Evolutionary conservation across 2,888 invertebrate genomes (phyloP).

Genomic region (Hirudinaria manillensis): DNA sequence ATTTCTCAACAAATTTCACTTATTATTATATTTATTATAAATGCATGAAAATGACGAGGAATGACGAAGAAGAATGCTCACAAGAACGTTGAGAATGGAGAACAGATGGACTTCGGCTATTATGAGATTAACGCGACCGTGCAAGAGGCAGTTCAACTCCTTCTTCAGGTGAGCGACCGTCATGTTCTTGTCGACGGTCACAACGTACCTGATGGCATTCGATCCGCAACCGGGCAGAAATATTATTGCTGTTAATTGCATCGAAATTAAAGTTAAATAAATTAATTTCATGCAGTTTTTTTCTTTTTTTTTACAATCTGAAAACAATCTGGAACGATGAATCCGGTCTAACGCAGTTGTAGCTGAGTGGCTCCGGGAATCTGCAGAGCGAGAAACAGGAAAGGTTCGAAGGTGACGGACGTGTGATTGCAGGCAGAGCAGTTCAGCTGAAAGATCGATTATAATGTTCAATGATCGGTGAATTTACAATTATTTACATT

Average conservation of each 20-base stretch:
- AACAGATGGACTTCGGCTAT: background rate
- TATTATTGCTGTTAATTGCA: background rate
- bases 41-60: background rate
- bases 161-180: background rate
- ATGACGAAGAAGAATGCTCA: background rate
- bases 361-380: slow-evolving; percentile 63
- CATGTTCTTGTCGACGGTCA: slow-evolving; percentile 8
- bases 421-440: slow-evolving; percentile 62
- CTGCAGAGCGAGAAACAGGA: slow-evolving; percentile 66
- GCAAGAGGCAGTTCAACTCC: slow-evolving; percentile 3
- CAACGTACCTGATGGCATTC: background rate
- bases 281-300: too few species aligned
- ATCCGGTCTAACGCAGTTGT: slow-evolving; percentile 55
- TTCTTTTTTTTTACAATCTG: too few species aligned
- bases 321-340: background rate
- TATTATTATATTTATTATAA: too few species aligned
- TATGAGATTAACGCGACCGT: background rate
- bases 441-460: slow-evolving; percentile 57
- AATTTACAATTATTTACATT: background rate
- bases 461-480: background rate
- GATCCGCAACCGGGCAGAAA: background rate
- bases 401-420: slow-evolving; percentile 64
- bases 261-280: background rate
- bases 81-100: background rate
- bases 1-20: too few species aligned